phyloP scores from a whole-genome alignment of 2,888 invertebrate species.

The Melipona beecheii region DNA sequence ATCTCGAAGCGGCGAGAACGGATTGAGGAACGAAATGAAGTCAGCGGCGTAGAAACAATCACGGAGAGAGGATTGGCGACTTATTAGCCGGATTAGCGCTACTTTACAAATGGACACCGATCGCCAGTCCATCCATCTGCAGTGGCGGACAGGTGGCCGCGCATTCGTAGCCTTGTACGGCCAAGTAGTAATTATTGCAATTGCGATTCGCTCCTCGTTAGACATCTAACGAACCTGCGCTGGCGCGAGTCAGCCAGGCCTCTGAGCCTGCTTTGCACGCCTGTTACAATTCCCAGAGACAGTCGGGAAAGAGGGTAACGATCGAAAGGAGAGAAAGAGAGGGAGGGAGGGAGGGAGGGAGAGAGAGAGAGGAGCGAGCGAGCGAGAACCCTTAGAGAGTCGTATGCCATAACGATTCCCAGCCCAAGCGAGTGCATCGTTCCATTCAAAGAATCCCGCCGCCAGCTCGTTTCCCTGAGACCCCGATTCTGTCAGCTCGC shows the following conservation, averaged over 20 bases:
- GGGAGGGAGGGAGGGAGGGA: too few relatives aligned
- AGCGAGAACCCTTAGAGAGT: constrained; percentile 37
- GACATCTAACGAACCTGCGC: constrained; percentile 60
- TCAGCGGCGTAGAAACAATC: constrained; percentile 32
- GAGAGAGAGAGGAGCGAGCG: background rate
- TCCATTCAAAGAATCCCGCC: constrained; percentile 25
- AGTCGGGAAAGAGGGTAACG: constrained; percentile 48
- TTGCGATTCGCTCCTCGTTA: constrained; percentile 70
- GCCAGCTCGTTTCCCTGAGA: constrained; percentile 12
- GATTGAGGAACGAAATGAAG: too few relatives aligned
- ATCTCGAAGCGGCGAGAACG: too few relatives aligned
- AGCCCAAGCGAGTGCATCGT: constrained; percentile 35
- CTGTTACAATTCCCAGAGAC: constrained; percentile 51
- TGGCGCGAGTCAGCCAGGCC: constrained; percentile 3
- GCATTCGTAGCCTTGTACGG: constrained; percentile 70
- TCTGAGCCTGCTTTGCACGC: constrained; percentile 50
- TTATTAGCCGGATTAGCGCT: constrained; percentile 53
- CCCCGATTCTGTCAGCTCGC: constrained; percentile 16
- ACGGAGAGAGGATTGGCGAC: background rate
- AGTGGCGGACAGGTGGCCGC: constrained; percentile 34
- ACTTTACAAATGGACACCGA: constrained; percentile 59
- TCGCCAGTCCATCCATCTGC: constrained; percentile 50
- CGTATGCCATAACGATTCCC: constrained; percentile 44
- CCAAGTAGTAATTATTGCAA: constrained; percentile 76
- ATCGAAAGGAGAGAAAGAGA: constrained; percentile 25